These are phyloP conservation scores for Oreochromis mossambicus DNA, from an alignment of 2,797 vertebrate genomes.

Conservation along the genomic window DNA sequence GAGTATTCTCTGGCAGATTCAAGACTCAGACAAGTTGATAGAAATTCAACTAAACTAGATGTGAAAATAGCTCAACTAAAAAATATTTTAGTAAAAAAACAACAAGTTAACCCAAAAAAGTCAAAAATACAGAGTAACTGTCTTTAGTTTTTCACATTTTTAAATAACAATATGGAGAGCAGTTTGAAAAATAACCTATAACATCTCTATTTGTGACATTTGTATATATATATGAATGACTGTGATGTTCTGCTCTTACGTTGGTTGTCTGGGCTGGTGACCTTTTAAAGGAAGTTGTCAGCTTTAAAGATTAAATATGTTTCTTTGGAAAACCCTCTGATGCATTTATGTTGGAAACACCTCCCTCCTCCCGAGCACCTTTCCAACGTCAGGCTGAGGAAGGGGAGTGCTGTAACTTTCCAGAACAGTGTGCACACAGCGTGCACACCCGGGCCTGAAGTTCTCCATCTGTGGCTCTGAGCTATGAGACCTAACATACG, in stretches of 20 bases:
- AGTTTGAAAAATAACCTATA: neutral
- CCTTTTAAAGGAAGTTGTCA: neutral
- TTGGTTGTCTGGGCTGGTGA: neutral
- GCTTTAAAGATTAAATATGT: neutral
- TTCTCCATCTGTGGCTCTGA: neutral
- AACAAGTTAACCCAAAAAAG: accelerated
- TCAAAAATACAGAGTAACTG: neutral
- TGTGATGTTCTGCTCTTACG: neutral
- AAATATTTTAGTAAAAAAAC: neutral
- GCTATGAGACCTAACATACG: neutral
- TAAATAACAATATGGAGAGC: neutral
- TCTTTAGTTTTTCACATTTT: neutral
- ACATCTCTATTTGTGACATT: neutral
- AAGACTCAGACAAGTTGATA: neutral
- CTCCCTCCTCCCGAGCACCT: neutral
- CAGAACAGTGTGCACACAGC: neutral
- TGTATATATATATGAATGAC: neutral
- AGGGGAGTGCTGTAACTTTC: neutral
- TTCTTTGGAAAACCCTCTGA: neutral
- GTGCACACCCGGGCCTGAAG: neutral
- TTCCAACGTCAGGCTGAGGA: neutral
- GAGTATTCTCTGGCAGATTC: neutral
- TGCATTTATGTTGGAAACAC: neutral
- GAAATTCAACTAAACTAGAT: neutral
- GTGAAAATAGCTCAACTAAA: neutral